These are phyloP conservation scores for Capromys pilorides DNA, from an alignment of 2,797 vertebrate species.

Conservation along the genomic window DNA sequence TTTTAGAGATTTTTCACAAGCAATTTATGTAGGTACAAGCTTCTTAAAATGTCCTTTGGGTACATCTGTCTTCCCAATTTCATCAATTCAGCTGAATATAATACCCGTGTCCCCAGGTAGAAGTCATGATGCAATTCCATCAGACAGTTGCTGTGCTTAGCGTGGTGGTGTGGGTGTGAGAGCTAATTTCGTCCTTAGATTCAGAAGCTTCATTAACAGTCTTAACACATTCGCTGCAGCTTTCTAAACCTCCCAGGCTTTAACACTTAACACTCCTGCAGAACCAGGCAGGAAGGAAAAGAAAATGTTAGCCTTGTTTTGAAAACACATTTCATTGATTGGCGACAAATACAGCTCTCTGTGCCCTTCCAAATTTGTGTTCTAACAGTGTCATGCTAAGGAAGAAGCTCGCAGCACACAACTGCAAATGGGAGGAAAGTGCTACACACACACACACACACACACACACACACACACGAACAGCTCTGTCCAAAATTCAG, in stretches of 20 bases:
- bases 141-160: slow-evolving; percentile 88
- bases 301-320: slow-evolving; percentile 73
- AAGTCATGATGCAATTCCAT: slow-evolving; percentile 86
- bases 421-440: slow-evolving; percentile 63
- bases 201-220: slow-evolving; percentile 91
- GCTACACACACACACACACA: too few species aligned
- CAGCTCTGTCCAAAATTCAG: slow-evolving; percentile 34
- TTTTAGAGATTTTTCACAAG: slow-evolving; percentile 83
- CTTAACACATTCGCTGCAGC: slow-evolving; percentile 88
- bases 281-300: slow-evolving; percentile 56
- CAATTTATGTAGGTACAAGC: slow-evolving; percentile 86
- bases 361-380: slow-evolving; percentile 56
- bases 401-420: slow-evolving; percentile 54
- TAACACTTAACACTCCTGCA: slow-evolving; percentile 85
- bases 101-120: slow-evolving; percentile 86
- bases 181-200: slow-evolving; percentile 89
- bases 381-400: slow-evolving; percentile 29
- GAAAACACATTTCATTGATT: slow-evolving; percentile 67
- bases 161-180: slow-evolving; percentile 86
- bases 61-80: slow-evolving; percentile 86
- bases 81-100: slow-evolving; percentile 84
- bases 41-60: slow-evolving; percentile 86
- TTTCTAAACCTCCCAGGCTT: slow-evolving; percentile 88
- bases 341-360: slow-evolving; percentile 63
- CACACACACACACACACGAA: background rate